Base-by-base conservation (phyloP, 2,888 invertebrate genomes). In the Diarsia dahlii region DNA sequence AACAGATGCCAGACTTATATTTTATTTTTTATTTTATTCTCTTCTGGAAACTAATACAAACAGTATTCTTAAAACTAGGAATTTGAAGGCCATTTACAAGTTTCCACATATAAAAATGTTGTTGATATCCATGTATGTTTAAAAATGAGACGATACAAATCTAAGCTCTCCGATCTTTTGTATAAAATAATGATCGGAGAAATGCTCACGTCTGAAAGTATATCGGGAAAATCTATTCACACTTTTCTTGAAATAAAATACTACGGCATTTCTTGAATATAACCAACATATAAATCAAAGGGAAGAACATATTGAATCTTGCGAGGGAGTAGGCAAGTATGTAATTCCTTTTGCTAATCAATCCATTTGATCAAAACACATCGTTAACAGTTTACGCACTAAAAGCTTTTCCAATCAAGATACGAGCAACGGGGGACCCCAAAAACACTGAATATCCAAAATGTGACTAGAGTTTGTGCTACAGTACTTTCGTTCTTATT, bases 361-460 rank as follows among this genome's bases (percentile, higher is more conserved):
- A 76, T 76, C 50, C 18, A 60, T 60, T 71, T 74, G 48, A 74
- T 62, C 60, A 54, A 64, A 74, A 74, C 46, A 71, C 34, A 34
- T 65, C 63, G 77, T 63, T 72, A 76, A 72, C 39, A 66, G 34
- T 20, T 34, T 34, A 39, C 58, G 28, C 50, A 79, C 67, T 73
- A 64, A 76, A 68, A 80, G 72, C 70, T 75, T 66, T 63, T 65
- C 63, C 58, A 82, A 84, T 84, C 84, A 83, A 81, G 81, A 84
- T 76, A 72, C 54, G 63, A 74, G 28, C 34, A 39, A 13, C 9
- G 66, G 28, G 62, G 56, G 64, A 70, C 18, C 46, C 46, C 52
- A 23, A 66, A 66, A 71, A 65, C 45, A 65, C 39, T 58, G 67
- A 63, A 73, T 68, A 78, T 50, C 62, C 64, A 68, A 83, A 73